A percentile compares a stretch with the other conserved stretches of the same genome.
Evolutionary conservation across 2,113 vertebrate genomes (phyloP).

Genomic region (Miniopterus natalensis): DNA sequence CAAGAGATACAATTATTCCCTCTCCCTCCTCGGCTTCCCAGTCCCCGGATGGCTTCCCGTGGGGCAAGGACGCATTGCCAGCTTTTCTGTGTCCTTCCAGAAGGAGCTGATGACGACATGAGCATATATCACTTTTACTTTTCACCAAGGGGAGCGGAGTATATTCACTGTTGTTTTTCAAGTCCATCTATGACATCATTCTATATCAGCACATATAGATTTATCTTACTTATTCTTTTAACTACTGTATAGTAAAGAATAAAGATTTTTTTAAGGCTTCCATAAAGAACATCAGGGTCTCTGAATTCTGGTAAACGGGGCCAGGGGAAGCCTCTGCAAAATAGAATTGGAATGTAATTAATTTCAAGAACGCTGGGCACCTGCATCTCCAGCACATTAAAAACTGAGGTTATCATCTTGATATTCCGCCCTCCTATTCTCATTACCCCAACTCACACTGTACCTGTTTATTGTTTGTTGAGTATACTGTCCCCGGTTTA

Average conservation of each 20-base stretch:
- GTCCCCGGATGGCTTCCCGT: constrained; percentile 39
- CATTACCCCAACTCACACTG: not conserved
- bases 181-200: constrained; percentile 61
- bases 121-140: constrained; percentile 67
- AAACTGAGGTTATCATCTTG: not conserved
- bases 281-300: not conserved
- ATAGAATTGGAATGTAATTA: not conserved
- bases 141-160: constrained; percentile 40
- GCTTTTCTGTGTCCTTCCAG: constrained; percentile 67
- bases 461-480: not conserved
- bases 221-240: constrained; percentile 43
- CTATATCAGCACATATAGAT: constrained; percentile 10
- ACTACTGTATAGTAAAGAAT: constrained; percentile 46
- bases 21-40: not conserved
- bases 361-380: not conserved
- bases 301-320: not conserved
- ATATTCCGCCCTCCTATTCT: not conserved
- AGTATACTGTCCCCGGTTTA: not conserved
- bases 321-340: not conserved
- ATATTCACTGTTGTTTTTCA: constrained; percentile 58
- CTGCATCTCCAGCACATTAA: not conserved
- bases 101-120: constrained; percentile 68
- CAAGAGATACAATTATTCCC: constrained; percentile 23
- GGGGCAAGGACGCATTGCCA: not conserved
- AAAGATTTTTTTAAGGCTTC: constrained; percentile 2